Evolutionary conservation across 2,888 invertebrate genomes (phyloP).

Genomic region (Drosophila buzzatii): DNA sequence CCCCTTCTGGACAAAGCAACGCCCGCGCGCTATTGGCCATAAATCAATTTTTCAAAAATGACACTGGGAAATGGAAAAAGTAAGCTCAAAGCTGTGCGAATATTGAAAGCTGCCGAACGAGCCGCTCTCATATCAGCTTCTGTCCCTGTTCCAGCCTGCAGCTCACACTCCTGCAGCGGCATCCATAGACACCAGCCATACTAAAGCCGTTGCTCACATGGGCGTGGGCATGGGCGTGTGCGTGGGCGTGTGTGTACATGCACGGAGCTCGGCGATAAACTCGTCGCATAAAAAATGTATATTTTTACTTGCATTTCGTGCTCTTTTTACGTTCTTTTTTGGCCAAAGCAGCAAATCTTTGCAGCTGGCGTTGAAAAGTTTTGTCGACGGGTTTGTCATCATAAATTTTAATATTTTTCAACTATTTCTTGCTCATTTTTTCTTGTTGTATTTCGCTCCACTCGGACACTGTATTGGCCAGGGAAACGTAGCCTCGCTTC

Average conservation of each 20-base stretch:
- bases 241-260: slow-evolving; percentile 22
- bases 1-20: slow-evolving; percentile 14
- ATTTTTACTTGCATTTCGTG: slow-evolving; percentile 57
- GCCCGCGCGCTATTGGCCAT: slow-evolving; percentile 68
- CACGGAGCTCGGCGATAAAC: slow-evolving; percentile 36
- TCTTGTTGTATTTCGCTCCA: background rate
- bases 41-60: slow-evolving; percentile 79
- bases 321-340: slow-evolving; percentile 30
- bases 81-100: slow-evolving; percentile 79
- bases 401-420: slow-evolving; percentile 70
- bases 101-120: slow-evolving; percentile 64
- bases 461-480: slow-evolving; percentile 23
- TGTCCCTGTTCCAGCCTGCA: background rate
- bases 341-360: slow-evolving; percentile 61
- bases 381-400: slow-evolving; percentile 71
- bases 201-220: slow-evolving; percentile 18
- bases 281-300: slow-evolving; percentile 68
- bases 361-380: slow-evolving; percentile 78
- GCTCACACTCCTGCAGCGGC: background rate
- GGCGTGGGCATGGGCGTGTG: slow-evolving; percentile 4
- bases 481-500: background rate
- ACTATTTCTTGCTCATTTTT: slow-evolving; percentile 8
- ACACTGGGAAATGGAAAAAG: slow-evolving; percentile 79
- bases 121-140: slow-evolving; percentile 20
- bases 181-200: slow-evolving; percentile 11